Evolutionary conservation across 1,140 invertebrate species (phyloP), one percentile per base, ranked within the genome.

Genomic region (Paraescarpia echinospica): DNA sequence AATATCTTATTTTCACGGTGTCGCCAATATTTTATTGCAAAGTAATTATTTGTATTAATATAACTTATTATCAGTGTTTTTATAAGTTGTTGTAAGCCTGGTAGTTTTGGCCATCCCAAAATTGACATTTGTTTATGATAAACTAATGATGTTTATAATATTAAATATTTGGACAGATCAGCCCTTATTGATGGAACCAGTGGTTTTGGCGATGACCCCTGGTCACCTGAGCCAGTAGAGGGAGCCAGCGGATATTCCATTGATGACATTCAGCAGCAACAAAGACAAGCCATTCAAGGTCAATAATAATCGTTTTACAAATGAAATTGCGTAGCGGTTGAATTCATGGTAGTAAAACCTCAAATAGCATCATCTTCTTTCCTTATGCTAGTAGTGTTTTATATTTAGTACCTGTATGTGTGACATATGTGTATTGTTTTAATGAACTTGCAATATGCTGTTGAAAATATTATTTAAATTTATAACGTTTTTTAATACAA

Each of bases 181-280:
- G 34, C 34, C 35, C 48, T 91, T 9, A 33, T 91, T 91, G 92
- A 92, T 90, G 91, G 92, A 33, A n/a, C 91, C 14, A 41, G 1
- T 91, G 91, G 34, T 59, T 35, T 41, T 91, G 91, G 33, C 34
- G 91, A 91, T 48, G 91, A 51, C n/a, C 41, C 41, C 18, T 91
- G 91, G 91, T 35, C 34, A 18, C n/a, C 91, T 2, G 91, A 35
- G 91, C 48, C 34, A 91, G 41, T 22, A 90, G 95, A 95, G 35
- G 94, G 94, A 27, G 95, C 94, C 27, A 94, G 93, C 41, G 94
- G 94, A 90, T 91, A 95, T 48, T 93, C 93, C n/a, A 94, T 95
- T 89, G 92, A 93, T 48, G 95, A 95, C 22, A 94, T 96, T n/a
- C 93, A 94, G 89, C 92, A 94, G 22, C 95, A 96, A 89, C 96